phyloP scores from a whole-genome alignment of 2,888 invertebrate genomes.

The Neoaliturus tenellus region DNA sequence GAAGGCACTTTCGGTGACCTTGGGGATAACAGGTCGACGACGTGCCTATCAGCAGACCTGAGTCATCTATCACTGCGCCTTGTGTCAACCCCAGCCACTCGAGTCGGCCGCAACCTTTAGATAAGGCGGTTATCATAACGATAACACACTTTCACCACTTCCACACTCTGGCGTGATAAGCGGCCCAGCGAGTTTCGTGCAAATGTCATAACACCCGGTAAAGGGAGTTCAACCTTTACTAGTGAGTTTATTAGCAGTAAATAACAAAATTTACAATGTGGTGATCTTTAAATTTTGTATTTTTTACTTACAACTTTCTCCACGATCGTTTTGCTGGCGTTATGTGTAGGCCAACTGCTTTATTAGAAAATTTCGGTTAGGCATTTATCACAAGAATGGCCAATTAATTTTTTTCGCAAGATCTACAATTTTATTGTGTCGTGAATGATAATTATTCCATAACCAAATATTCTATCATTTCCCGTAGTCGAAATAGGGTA shows the following conservation, averaged over 20 bases:
- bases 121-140: slow-evolving; percentile 11
- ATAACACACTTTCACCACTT: slow-evolving; percentile 32
- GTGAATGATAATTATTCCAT: too few species aligned
- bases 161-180: not conserved
- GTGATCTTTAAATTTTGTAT: too few species aligned
- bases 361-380: too few species aligned
- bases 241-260: not conserved
- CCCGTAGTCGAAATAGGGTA: too few species aligned
- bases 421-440: too few species aligned
- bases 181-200: not conserved
- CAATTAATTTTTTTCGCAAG: too few species aligned
- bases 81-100: not conserved
- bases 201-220: not conserved
- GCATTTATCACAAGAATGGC: too few species aligned
- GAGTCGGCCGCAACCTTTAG: not conserved
- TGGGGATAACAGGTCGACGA: not conserved
- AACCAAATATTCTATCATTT: too few species aligned
- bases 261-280: too few species aligned
- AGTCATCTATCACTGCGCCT: slow-evolving; percentile 12
- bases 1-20: not conserved
- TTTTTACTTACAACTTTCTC: too few species aligned
- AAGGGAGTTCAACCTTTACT: not conserved
- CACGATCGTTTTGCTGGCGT: too few species aligned
- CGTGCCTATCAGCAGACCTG: not conserved
- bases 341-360: too few species aligned